Base-by-base conservation (phyloP, 2,113 vertebrate genomes). In the Jacana jacana region DNA sequence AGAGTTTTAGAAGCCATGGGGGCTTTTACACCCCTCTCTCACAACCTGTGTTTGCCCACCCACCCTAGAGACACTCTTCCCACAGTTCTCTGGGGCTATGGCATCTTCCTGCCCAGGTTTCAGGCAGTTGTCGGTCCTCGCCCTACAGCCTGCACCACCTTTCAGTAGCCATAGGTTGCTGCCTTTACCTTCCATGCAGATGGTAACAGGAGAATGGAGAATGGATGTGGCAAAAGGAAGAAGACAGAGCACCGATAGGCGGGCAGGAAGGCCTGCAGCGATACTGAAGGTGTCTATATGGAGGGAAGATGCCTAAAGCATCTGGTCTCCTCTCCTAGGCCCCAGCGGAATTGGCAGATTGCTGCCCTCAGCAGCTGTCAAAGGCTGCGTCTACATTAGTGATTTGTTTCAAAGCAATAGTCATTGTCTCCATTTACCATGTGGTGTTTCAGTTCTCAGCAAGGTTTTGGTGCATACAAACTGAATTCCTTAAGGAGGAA, bases 401-500 rank as follows among this genome's bases (percentile, higher is more conserved):
- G 8, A 31, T 91, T 83, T 31, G 39, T 91, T 94, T 89, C 65
- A 92, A 92, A 81, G 77, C 60, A 91, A 25, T 39, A 39, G 42
- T 71, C 40, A 81, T 93, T 94, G 95, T 92, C 84, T 91, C 39
- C 48, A 40, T 44, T 78, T 92, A 65, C 52, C 73, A 48, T 84
- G 94, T 79, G 64, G 37, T 91, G 60, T 85, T 89, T 93, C 83
- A 79, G 72, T 84, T 92, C 69, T 91, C 64, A 66, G 80, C 48
- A 69, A 42, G 48, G 39, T 84, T 92, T 92, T 84, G 77, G 51
- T 95, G 65, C 65, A 75, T 72, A 81, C 39, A 89, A 92, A 84
- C 51, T 64, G 39, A 81, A 92, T 79, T 95, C 24, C 78, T 95
- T 76, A 80, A 94, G 48, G 24, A 92, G n/a, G 69, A 86, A 91